These are phyloP conservation scores for Perognathus longimembris DNA, from an alignment of 2,113 vertebrate genomes.

Conservation along the genomic window DNA sequence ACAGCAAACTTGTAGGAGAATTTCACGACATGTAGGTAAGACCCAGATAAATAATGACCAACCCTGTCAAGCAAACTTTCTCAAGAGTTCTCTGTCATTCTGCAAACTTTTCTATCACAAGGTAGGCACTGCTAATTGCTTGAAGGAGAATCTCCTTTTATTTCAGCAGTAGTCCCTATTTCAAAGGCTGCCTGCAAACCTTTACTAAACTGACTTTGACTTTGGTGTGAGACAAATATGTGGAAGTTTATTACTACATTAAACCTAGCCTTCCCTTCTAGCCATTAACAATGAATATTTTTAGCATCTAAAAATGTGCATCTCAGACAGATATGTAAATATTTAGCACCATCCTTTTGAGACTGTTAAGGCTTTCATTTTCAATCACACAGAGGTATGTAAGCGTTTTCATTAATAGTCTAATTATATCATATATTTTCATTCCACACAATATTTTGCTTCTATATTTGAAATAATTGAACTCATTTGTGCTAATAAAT, in stretches of 20 bases:
- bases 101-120: not conserved
- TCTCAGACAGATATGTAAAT: constrained; percentile 69
- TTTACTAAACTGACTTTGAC: constrained; percentile 8
- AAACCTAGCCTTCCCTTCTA: constrained; percentile 38
- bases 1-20: constrained; percentile 62
- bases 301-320: constrained; percentile 54
- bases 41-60: constrained; percentile 38
- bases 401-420: constrained; percentile 70
- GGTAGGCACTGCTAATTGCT: not conserved
- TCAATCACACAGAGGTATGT: constrained; percentile 35
- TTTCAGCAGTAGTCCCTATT: not conserved
- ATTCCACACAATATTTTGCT: constrained; percentile 66
- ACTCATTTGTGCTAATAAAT: constrained; percentile 72
- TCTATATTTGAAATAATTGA: constrained; percentile 79
- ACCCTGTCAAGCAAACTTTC: not conserved
- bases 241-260: constrained; percentile 33
- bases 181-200: not conserved
- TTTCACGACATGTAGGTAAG: constrained; percentile 71
- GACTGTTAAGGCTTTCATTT: constrained; percentile 67
- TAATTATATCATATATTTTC: constrained; percentile 76
- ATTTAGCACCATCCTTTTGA: constrained; percentile 60
- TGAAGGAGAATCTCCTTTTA: not conserved
- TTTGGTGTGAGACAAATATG: not conserved
- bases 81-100: not conserved
- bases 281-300: constrained; percentile 58